Base-by-base conservation (phyloP, 37 sponge, comb jelly and placozoan genomes). In the Eunapius fragilis region DNA sequence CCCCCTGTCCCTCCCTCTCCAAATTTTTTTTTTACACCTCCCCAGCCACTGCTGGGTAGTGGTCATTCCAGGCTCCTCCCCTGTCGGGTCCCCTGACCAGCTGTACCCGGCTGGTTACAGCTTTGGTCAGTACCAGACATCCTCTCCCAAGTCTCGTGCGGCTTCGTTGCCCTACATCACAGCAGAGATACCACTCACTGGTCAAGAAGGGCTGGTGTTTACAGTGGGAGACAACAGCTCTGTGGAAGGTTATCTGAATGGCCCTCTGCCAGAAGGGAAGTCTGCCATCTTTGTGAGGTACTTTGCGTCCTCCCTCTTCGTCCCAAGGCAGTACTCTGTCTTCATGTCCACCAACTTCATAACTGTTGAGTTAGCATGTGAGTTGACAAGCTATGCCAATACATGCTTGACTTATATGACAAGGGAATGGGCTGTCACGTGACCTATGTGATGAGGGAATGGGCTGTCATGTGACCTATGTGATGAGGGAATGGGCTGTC, bases 1-100 rank as follows among this genome's bases (percentile, higher is more conserved):
- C 7, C 31, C 49, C 73, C 0, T 28, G 9, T 31, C 68, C 67
- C 19, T 34, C 11, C 28, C 24, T 72, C 45, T 9, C 32, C 35
- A 2, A 4, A 10, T 17, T 58, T 11, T 30, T 9, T 79, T 32
- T 79, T 28, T 24, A 12, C 28, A 22, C 35, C 80, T 30, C 80
- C 48, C 26, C 67, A 24, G 70, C 45, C 35, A 12, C 25, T 49
- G 77, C 33, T 36, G 75, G 73, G 14, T 45, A 32, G 58, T 70
- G 84, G 84, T 48, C 71, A 75, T 68, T 9, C 68, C 22, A 31
- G 23, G 31, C 80, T 33, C 50, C 34, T 7, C 47, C 58, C 80
- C 80, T n/a, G 25, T 14, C 35, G 33, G 24, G 6, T 32, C 37
- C 13, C 68, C 80, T 80, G 69, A 31, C 68, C n/a, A 17, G 22